Conservation (phyloP, 1,140 invertebrate genomes). For the Ostrea edulis region DNA sequence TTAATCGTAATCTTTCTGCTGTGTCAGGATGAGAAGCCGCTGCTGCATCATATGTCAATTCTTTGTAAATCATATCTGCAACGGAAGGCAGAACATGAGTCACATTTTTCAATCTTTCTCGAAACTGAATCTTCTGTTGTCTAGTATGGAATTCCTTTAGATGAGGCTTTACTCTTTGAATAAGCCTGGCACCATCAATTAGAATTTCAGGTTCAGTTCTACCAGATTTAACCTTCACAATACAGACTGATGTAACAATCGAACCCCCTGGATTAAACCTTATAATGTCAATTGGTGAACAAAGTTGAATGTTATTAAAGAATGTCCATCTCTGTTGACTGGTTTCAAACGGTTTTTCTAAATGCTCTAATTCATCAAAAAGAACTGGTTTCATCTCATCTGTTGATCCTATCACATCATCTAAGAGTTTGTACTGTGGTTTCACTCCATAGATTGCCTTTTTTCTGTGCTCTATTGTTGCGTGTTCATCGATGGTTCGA, state of each 20-base stretch:
- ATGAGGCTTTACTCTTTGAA: neutral
- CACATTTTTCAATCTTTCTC: slow-evolving; percentile 47
- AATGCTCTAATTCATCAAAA: slow-evolving; percentile 51
- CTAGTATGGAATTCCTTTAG: slow-evolving; percentile 58
- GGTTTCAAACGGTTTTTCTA: slow-evolving; percentile 46
- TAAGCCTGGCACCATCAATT: slow-evolving; percentile 41
- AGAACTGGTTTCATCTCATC: slow-evolving; percentile 7
- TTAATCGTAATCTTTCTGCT: slow-evolving; percentile 53
- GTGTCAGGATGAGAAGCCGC: slow-evolving; percentile 47
- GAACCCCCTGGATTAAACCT: slow-evolving; percentile 47
- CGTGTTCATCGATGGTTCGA: slow-evolving; percentile 32
- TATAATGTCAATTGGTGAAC: slow-evolving; percentile 54
- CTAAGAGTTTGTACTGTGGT: slow-evolving; percentile 18
- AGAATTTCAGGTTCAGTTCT: slow-evolving; percentile 46
- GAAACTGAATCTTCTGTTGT: slow-evolving; percentile 45
- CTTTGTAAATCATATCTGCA: slow-evolving; percentile 57
- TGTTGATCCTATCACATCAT: slow-evolving; percentile 7
- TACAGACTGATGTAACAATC: slow-evolving; percentile 30
- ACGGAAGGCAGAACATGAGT: slow-evolving; percentile 43
- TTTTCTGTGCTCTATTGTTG: slow-evolving; percentile 46
- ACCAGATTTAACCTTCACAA: slow-evolving; percentile 27
- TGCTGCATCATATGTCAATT: slow-evolving; percentile 54
- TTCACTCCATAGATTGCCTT: neutral
- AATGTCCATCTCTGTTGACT: slow-evolving; percentile 35
- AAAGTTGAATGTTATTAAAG: slow-evolving; percentile 51